Evolutionary conservation across 2,888 invertebrate species (phyloP).

Genomic region (Nomada hirtipes): DNA sequence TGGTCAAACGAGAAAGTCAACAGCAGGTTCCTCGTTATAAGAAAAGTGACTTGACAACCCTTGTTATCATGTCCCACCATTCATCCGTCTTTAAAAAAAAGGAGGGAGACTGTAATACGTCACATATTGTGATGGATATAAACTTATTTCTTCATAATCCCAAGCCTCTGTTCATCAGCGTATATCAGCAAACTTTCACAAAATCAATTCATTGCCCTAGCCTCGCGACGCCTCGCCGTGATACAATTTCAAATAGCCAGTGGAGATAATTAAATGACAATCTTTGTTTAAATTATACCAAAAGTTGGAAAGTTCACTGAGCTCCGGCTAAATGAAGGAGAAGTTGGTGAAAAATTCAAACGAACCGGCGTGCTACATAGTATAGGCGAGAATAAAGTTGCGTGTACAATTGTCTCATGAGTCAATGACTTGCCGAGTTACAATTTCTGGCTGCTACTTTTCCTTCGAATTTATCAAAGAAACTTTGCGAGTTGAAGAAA

Average conservation of each 20-base stretch:
- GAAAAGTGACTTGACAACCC: neutral
- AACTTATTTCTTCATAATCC: neutral
- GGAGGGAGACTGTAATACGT: too few species aligned
- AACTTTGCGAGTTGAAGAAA: conserved; percentile 24
- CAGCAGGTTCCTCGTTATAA: conserved; percentile 16
- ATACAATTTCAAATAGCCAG: conserved; percentile 14
- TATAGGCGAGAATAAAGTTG: neutral
- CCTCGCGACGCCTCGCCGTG: neutral
- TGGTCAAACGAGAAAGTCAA: conserved; percentile 17
- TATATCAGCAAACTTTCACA: conserved; percentile 1
- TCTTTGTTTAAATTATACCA: conserved; percentile 17
- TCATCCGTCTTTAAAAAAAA: neutral
- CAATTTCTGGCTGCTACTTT: conserved; percentile 15
- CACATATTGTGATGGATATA: neutral
- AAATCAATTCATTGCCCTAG: conserved; percentile 18
- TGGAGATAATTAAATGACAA: conserved; percentile 15
- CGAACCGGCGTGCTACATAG: neutral
- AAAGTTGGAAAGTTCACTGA: conserved; percentile 15
- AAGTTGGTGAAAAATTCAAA: conserved; percentile 40
- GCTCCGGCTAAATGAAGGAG: neutral
- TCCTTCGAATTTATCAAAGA: conserved; percentile 4
- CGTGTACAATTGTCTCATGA: conserved; percentile 32
- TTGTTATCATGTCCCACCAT: neutral
- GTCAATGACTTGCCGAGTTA: conserved; percentile 29
- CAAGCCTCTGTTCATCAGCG: neutral